phyloP scores from a whole-genome alignment of 2,888 invertebrate species.

The Leucoma salicis region DNA sequence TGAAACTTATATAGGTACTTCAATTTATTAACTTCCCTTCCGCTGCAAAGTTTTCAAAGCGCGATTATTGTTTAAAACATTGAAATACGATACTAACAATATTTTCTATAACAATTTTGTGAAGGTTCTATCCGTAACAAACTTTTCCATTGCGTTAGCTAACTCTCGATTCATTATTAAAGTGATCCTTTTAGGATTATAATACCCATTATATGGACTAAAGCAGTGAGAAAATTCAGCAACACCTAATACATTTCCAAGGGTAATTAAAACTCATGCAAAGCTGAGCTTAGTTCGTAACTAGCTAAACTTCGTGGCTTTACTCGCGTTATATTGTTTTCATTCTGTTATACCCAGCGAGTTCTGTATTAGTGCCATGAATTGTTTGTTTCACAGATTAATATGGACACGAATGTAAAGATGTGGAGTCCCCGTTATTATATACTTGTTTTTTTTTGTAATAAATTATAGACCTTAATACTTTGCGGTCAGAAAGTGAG shows the following conservation, averaged over 20 bases:
- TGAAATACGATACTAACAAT: not conserved
- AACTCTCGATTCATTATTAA: conserved; percentile 29
- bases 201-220: conserved; percentile 20
- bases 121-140: conserved; percentile 9
- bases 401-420: too few species aligned
- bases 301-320: conserved; percentile 9
- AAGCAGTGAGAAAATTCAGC: conserved; percentile 16
- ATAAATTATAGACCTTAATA: too few species aligned
- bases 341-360: too few species aligned
- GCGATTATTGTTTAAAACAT: not conserved
- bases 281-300: conserved; percentile 5
- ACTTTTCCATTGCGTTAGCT: conserved; percentile 13
- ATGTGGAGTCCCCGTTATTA: too few species aligned
- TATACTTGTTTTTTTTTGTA: too few species aligned
- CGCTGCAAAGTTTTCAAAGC: not conserved
- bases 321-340: conserved; percentile 6
- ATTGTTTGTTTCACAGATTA: too few species aligned
- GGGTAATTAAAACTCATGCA: conserved; percentile 11
- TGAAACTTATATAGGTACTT: too few species aligned
- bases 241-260: conserved; percentile 22
- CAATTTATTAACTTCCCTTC: too few species aligned
- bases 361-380: too few species aligned
- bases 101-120: not conserved
- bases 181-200: conserved; percentile 30
- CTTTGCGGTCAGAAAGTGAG: too few species aligned